phyloP scores from a whole-genome alignment of 2,888 invertebrate genomes.

The Dione vanillae region DNA sequence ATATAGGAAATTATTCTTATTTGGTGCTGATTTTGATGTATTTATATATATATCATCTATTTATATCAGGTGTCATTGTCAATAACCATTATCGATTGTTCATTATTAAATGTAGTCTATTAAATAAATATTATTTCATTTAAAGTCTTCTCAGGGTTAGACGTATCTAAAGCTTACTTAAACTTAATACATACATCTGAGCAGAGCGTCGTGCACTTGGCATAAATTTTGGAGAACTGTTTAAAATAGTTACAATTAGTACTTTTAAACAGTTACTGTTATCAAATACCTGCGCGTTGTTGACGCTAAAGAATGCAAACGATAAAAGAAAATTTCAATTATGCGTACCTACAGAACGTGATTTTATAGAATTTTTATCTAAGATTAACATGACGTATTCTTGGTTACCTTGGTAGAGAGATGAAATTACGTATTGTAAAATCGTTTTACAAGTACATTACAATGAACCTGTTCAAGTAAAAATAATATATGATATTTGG shows the following conservation, averaged over 20 bases:
- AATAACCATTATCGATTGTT: not conserved
- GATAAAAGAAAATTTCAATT: constrained; percentile 63
- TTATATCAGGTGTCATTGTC: too few species aligned
- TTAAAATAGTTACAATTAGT: constrained; percentile 10
- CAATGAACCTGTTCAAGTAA: not conserved
- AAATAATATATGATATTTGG: not conserved
- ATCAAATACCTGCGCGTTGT: constrained; percentile 71
- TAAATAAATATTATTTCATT: not conserved
- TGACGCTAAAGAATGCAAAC: constrained; percentile 62
- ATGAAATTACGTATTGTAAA: not conserved
- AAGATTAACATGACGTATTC: constrained; percentile 42
- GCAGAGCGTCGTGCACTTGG: not conserved
- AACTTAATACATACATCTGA: not conserved
- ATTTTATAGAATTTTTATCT: constrained; percentile 78
- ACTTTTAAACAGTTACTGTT: constrained; percentile 55
- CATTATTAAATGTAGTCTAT: not conserved
- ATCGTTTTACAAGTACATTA: not conserved
- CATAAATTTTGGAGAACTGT: constrained; percentile 44
- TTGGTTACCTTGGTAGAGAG: constrained; percentile 24
- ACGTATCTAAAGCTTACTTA: not conserved
- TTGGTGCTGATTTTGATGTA: too few species aligned
- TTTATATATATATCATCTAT: not conserved
- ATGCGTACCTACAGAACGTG: constrained; percentile 57
- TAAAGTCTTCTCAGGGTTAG: not conserved
- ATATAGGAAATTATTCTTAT: not conserved